Conservation (phyloP, 1,140 invertebrate species). For the Helicoverpa zea region DNA sequence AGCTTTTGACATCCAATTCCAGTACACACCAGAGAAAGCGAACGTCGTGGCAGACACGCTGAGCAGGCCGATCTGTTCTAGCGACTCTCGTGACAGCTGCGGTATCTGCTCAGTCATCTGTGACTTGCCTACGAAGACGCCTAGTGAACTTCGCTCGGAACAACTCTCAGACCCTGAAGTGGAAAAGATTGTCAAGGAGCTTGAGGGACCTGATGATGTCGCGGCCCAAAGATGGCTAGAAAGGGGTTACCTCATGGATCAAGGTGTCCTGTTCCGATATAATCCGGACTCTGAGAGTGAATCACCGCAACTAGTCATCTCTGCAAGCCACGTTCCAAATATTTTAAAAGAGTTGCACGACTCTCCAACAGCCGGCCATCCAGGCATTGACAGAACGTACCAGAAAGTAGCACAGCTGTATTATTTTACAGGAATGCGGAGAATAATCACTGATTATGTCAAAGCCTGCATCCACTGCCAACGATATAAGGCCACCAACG, state of each 20-base stretch:
- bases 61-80: conserved; percentile 48
- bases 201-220: too few relatives aligned
- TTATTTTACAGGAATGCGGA: conserved; percentile 54
- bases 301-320: too few relatives aligned
- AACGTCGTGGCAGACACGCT: conserved; percentile 70
- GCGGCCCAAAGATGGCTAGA: too few relatives aligned
- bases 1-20: too few relatives aligned
- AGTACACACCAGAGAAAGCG: conserved; percentile 54
- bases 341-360: too few relatives aligned
- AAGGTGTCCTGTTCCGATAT: too few relatives aligned
- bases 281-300: neutral
- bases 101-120: conserved; percentile 51
- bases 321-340: too few relatives aligned
- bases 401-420: conserved; percentile 5
- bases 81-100: conserved; percentile 28
- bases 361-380: too few relatives aligned
- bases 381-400: conserved; percentile 9
- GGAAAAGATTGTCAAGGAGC: too few relatives aligned
- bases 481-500: conserved; percentile 58
- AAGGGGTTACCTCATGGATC: too few relatives aligned
- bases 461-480: conserved; percentile 56
- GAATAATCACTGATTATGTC: conserved; percentile 47
- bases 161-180: too few relatives aligned
- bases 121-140: conserved; percentile 47
- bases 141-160: conserved; percentile 25